phyloP scores from a whole-genome alignment of 2,797 vertebrate genomes.

The Eremophila alpestris region DNA sequence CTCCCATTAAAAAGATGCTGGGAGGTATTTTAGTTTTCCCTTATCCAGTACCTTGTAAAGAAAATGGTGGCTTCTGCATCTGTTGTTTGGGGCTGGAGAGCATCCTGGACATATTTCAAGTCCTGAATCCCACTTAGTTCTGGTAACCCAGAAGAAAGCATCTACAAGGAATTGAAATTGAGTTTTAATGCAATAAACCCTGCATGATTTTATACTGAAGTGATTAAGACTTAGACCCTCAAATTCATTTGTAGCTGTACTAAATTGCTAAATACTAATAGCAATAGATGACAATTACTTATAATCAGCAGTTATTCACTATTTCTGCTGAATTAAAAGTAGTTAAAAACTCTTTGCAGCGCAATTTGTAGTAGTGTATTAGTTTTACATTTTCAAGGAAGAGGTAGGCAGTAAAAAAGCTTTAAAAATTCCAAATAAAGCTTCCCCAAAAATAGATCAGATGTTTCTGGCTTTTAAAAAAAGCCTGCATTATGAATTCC shows the following conservation, averaged over 20 bases:
- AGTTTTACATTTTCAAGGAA: not conserved
- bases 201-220: not conserved
- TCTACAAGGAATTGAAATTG: slow-evolving; percentile 73
- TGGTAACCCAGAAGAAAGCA: slow-evolving; percentile 94
- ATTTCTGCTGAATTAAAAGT: not conserved
- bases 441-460: not conserved
- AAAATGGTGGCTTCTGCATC: slow-evolving; percentile 97
- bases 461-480: not conserved
- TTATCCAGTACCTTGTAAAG: slow-evolving; percentile 89
- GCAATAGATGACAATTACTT: not conserved
- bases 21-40: not conserved
- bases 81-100: slow-evolving; percentile 93
- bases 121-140: slow-evolving; percentile 92
- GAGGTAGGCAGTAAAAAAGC: not conserved
- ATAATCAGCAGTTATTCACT: not conserved
- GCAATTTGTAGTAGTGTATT: not conserved
- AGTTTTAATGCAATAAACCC: not conserved
- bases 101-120: slow-evolving; percentile 94
- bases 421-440: not conserved
- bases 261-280: not conserved
- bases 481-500: not conserved
- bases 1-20: not conserved
- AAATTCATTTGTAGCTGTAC: not conserved
- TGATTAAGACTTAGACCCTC: not conserved
- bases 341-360: not conserved